These are phyloP conservation scores for Pseudococcus jackbeardsleyi DNA, from an alignment of 2,888 invertebrate genomes.

Conservation along the genomic window DNA sequence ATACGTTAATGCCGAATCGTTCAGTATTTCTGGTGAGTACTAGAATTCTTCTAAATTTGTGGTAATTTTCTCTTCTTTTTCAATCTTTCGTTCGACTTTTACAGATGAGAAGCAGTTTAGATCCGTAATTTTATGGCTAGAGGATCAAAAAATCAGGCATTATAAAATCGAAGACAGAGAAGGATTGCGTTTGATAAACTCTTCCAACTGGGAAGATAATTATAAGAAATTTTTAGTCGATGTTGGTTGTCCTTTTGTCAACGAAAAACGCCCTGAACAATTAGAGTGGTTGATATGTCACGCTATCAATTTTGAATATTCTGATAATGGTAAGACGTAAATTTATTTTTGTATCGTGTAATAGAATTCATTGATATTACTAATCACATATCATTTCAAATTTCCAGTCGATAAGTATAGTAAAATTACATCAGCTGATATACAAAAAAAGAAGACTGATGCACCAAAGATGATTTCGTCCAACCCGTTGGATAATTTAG, in stretches of 20 bases:
- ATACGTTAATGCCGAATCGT: slow-evolving; percentile 45
- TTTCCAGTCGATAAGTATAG: slow-evolving; percentile 80
- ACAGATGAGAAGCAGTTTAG: slow-evolving; percentile 85
- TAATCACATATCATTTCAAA: slow-evolving; percentile 56
- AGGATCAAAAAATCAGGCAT: slow-evolving; percentile 92
- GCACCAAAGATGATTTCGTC: slow-evolving; percentile 82
- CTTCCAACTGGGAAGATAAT: slow-evolving; percentile 78
- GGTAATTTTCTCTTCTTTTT: not conserved
- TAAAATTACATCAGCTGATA: slow-evolving; percentile 76
- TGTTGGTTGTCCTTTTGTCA: slow-evolving; percentile 79
- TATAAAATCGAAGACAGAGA: slow-evolving; percentile 87
- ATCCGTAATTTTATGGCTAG: slow-evolving; percentile 88
- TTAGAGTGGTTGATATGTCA: slow-evolving; percentile 88
- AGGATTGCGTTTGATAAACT: slow-evolving; percentile 78
- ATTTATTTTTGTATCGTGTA: not conserved
- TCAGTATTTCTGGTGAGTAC: slow-evolving; percentile 50
- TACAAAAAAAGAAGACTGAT: slow-evolving; percentile 73
- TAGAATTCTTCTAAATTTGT: not conserved
- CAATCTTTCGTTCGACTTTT: slow-evolving; percentile 67
- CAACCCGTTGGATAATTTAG: slow-evolving; percentile 87
- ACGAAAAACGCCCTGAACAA: slow-evolving; percentile 76
- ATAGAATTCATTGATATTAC: not conserved
- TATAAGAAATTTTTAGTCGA: slow-evolving; percentile 83
- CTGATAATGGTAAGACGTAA: slow-evolving; percentile 79
- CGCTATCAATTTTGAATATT: slow-evolving; percentile 86